A percentile compares a stretch with the other conserved stretches of the same genome.
phyloP scores from a whole-genome alignment of 30 jellyfish, hydroid and myxozoan species.

The Nemopilema nomurai region DNA sequence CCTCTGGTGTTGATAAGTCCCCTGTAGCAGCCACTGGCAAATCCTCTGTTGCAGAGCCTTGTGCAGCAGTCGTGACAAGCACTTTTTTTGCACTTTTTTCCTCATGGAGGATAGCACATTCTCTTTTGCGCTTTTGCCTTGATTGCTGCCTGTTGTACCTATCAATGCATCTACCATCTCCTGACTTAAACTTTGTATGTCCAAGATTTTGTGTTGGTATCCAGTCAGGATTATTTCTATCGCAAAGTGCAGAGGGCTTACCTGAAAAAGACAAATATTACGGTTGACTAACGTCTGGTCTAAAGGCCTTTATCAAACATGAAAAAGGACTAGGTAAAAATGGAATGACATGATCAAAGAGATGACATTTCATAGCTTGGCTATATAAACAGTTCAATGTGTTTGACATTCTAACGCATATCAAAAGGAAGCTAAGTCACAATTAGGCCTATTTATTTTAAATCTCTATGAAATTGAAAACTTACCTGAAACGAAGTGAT shows the following conservation, averaged over 20 bases:
- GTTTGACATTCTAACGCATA: background rate
- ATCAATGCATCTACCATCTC: background rate
- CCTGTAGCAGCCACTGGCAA: background rate
- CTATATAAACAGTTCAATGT: background rate
- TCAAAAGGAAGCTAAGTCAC: background rate
- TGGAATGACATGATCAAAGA: background rate
- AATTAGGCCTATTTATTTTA: background rate
- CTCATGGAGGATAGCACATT: background rate
- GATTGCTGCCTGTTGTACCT: conserved; percentile 10
- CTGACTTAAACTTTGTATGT: conserved; percentile 5
- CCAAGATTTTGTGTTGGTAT: conserved; percentile 15
- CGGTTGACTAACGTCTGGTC: background rate
- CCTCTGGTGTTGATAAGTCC: background rate
- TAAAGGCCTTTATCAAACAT: background rate
- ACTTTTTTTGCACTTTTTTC: background rate
- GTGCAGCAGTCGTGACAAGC: background rate
- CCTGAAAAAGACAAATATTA: background rate
- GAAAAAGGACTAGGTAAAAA: background rate
- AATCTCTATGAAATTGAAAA: background rate
- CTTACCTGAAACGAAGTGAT: conserved; percentile 33
- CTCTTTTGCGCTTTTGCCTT: conserved; percentile 14
- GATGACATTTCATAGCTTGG: background rate
- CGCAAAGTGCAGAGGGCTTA: conserved; percentile 17
- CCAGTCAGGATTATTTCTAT: conserved; percentile 14
- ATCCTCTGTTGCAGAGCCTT: background rate